These are phyloP conservation scores for Meloidogyne hapla DNA, from an alignment of 1,140 invertebrate species.

Conservation along the genomic window DNA sequence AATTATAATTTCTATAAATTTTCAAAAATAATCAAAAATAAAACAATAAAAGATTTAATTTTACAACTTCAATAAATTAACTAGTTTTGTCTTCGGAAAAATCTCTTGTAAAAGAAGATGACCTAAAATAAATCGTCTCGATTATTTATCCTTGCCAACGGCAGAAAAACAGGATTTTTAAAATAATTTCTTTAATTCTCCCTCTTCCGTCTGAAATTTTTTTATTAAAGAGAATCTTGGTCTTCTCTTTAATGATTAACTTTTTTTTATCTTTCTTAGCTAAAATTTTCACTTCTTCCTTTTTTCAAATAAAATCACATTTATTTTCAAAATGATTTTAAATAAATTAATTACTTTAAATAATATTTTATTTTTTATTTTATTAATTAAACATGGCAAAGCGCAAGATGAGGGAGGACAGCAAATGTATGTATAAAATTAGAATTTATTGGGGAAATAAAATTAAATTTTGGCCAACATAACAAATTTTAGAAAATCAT, in stretches of 20 bases:
- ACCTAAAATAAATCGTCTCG: background rate
- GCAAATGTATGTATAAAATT: background rate
- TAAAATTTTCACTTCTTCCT: background rate
- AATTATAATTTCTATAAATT: too few species aligned
- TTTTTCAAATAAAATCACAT: too few species aligned
- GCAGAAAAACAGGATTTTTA: background rate
- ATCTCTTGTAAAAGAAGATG: constrained; percentile 49
- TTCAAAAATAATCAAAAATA: too few species aligned
- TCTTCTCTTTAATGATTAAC: background rate
- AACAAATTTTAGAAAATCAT: too few species aligned
- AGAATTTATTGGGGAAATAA: background rate
- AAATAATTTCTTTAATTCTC: too few species aligned
- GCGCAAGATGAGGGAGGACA: background rate
- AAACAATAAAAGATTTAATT: constrained; percentile 58
- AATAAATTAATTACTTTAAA: constrained; percentile 7
- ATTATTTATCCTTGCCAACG: background rate
- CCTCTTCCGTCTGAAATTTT: background rate
- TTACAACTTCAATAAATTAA: too few species aligned
- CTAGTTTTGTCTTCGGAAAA: constrained; percentile 67
- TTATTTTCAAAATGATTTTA: background rate
- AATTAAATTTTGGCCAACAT: background rate
- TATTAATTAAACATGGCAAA: background rate
- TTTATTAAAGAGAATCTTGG: background rate
- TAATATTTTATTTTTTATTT: constrained; percentile 1
- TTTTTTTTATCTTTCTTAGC: background rate